These are phyloP conservation scores for Zaprionus lineosus DNA, from an alignment of 2,888 invertebrate genomes.

Conservation along the genomic window DNA sequence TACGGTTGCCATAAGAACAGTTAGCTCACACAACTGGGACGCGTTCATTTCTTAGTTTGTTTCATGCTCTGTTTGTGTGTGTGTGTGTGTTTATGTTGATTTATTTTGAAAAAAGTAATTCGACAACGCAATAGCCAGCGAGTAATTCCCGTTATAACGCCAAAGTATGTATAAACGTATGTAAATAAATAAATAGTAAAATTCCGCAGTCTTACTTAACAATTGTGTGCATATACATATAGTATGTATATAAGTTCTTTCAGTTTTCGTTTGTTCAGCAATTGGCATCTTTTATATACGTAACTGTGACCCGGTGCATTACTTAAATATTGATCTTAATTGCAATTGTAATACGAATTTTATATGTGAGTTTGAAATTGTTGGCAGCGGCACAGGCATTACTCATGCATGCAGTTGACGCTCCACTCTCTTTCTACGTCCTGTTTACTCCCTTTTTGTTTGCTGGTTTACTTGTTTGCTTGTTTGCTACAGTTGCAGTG, in stretches of 20 bases:
- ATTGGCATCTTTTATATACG: slow-evolving; percentile 35
- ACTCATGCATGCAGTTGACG: slow-evolving; percentile 55
- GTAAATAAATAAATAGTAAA: slow-evolving; percentile 51
- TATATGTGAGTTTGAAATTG: slow-evolving; percentile 15
- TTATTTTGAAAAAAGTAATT: slow-evolving; percentile 57
- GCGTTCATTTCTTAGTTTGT: slow-evolving; percentile 21
- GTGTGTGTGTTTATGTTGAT: slow-evolving; percentile 11
- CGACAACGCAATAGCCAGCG: slow-evolving; percentile 46
- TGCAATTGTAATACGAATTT: slow-evolving; percentile 38
- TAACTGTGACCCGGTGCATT: slow-evolving; percentile 47
- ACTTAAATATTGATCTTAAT: slow-evolving; percentile 68
- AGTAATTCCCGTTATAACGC: slow-evolving; percentile 39
- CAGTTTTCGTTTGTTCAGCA: slow-evolving; percentile 54
- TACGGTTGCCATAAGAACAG: slow-evolving; percentile 61
- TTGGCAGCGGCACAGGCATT: slow-evolving; percentile 36
- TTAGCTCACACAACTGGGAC: slow-evolving; percentile 53
- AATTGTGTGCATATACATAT: slow-evolving; percentile 1
- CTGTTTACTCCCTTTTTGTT: slow-evolving; percentile 4
- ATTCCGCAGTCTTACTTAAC: slow-evolving; percentile 26
- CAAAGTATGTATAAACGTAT: slow-evolving; percentile 13
- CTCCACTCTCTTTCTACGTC: background rate
- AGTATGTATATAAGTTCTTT: slow-evolving; percentile 15
- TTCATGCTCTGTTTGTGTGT: slow-evolving; percentile 7
- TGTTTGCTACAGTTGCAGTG: slow-evolving; percentile 17
- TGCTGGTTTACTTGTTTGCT: slow-evolving; percentile 14